A percentile compares a stretch with the other conserved stretches of the same genome.
Evolutionary conservation across 2,797 vertebrate species (phyloP).

Genomic region (Phoeniculus purpureus): DNA sequence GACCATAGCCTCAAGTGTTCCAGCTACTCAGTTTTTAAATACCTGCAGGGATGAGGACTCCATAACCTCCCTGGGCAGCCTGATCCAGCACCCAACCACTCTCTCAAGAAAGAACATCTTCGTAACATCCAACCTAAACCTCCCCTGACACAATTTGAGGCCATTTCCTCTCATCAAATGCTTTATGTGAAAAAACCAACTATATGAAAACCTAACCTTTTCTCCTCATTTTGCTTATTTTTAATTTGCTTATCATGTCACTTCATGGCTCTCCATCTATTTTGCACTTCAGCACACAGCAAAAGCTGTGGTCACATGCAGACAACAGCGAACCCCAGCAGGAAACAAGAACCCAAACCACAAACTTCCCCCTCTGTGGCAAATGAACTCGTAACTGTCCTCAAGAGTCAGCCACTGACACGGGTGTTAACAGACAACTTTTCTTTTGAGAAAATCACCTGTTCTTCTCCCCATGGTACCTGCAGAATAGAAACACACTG

Average conservation of each 20-base stretch:
- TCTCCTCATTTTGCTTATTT: neutral
- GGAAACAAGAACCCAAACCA: neutral
- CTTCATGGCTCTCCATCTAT: neutral
- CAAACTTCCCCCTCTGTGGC: neutral
- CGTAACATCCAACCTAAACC: too few relatives aligned
- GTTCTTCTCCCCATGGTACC: too few relatives aligned
- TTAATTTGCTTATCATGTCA: neutral
- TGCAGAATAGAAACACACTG: neutral
- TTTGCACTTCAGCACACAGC: neutral
- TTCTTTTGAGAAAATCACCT: neutral
- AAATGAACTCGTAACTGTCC: accelerated
- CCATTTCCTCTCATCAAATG: too few relatives aligned
- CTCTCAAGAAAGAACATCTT: too few relatives aligned
- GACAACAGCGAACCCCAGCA: neutral
- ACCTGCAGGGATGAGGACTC: too few relatives aligned
- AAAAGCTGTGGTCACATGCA: neutral
- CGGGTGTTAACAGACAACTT: neutral
- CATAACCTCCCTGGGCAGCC: too few relatives aligned
- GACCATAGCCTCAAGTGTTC: too few relatives aligned
- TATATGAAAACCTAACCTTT: accelerated
- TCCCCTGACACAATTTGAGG: too few relatives aligned
- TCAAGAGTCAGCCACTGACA: neutral
- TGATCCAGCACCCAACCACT: too few relatives aligned
- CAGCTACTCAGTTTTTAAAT: too few relatives aligned
- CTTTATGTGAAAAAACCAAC: too few relatives aligned